A percentile compares a stretch with the other conserved stretches of the same genome.
These are phyloP conservation scores for Pica pica DNA, from an alignment of 2,113 vertebrate genomes.

Conservation along the genomic window DNA sequence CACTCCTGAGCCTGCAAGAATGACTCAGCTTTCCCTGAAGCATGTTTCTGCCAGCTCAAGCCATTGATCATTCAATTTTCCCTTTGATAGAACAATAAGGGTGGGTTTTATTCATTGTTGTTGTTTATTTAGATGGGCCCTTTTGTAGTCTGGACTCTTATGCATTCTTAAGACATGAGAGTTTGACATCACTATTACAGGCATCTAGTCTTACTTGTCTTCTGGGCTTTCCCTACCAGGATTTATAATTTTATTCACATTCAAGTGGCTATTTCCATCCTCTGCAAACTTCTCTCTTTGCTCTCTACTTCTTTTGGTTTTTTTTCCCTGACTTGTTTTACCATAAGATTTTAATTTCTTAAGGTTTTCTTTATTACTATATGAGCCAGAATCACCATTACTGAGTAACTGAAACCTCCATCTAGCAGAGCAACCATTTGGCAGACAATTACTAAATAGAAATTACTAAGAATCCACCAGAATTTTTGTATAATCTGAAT, in stretches of 20 bases:
- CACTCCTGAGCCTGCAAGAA: background rate
- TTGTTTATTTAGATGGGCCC: constrained; percentile 3
- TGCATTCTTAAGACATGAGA: background rate
- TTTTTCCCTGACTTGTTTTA: background rate
- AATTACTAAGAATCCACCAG: background rate
- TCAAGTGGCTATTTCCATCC: background rate
- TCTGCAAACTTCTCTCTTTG: background rate
- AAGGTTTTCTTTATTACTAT: background rate
- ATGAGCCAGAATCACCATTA: background rate
- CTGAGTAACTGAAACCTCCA: background rate
- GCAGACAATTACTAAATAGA: background rate
- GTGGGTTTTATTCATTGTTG: background rate
- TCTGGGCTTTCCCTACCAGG: background rate
- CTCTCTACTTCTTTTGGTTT: background rate
- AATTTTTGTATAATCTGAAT: background rate
- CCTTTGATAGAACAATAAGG: constrained; percentile 32
- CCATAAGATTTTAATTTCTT: background rate
- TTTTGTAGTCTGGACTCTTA: background rate
- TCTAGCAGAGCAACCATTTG: background rate
- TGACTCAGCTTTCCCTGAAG: constrained; percentile 53
- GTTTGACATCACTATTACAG: background rate
- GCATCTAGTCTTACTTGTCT: background rate
- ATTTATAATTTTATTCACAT: constrained; percentile 1
- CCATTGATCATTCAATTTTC: background rate
- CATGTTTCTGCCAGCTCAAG: background rate